Conservation (phyloP, 2,888 invertebrate species). For the Amphipyra berbera region DNA sequence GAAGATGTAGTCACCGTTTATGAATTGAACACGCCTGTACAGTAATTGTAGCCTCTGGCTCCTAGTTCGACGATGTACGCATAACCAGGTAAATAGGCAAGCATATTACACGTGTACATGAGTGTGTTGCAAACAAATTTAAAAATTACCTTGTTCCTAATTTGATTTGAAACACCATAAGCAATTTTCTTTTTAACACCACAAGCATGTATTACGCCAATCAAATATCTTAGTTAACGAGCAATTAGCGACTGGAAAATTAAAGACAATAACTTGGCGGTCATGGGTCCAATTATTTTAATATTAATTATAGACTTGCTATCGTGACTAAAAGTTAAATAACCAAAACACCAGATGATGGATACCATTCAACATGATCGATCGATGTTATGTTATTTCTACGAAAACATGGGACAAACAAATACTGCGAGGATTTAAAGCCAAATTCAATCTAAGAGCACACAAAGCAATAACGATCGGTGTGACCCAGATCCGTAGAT, state of each 20-base stretch:
- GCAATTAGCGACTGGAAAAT: constrained; percentile 7
- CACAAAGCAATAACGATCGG: constrained; percentile 12
- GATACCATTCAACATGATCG: too few species aligned
- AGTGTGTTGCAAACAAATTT: constrained; percentile 18
- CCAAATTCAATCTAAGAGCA: neutral
- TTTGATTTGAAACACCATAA: constrained; percentile 14
- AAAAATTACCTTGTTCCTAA: constrained; percentile 21
- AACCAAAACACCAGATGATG: too few species aligned
- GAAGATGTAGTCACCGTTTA: neutral
- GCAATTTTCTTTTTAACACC: constrained; percentile 25
- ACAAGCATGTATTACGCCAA: constrained; percentile 11
- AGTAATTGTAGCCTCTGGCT: neutral
- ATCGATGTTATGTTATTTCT: too few species aligned
- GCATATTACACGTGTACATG: neutral
- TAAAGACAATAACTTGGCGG: neutral
- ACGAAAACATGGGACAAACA: neutral
- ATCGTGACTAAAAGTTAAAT: too few species aligned
- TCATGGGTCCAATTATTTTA: neutral
- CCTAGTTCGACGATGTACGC: neutral
- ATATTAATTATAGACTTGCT: neutral
- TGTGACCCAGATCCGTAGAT: constrained; percentile 11
- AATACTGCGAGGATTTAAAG: neutral
- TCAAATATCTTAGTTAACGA: constrained; percentile 5
- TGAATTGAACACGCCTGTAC: neutral
- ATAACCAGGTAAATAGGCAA: neutral